Evolutionary conservation across 2,888 invertebrate species (phyloP).

Genomic region (Autographa pulchrina): DNA sequence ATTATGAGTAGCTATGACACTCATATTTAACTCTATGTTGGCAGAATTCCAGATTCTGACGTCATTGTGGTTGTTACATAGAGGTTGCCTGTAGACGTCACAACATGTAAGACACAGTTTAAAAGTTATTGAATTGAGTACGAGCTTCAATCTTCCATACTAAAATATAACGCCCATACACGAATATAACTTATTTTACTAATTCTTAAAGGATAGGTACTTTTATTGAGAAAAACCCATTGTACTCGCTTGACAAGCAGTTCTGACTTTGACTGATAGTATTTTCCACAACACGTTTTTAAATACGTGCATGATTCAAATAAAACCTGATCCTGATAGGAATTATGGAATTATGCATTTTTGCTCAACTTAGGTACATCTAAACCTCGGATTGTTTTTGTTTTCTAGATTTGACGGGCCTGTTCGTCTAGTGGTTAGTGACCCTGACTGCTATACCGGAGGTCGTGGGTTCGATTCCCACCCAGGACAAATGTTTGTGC

Average conservation of each 20-base stretch:
- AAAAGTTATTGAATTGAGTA: no score
- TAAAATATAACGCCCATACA: no score
- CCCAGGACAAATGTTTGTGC: no score
- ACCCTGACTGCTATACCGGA: no score
- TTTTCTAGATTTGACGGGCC: background rate
- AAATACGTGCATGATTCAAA: background rate
- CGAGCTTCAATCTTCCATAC: no score
- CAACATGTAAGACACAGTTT: background rate
- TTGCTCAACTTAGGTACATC: background rate
- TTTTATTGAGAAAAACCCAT: background rate
- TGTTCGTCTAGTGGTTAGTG: no score
- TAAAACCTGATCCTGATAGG: background rate
- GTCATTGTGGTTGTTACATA: conserved; percentile 5
- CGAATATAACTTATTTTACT: no score
- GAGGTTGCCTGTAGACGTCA: background rate
- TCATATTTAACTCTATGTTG: conserved; percentile 22
- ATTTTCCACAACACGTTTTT: background rate
- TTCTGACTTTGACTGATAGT: no score
- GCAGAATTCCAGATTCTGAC: conserved; percentile 28
- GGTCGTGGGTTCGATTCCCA: no score
- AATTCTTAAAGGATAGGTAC: no score
- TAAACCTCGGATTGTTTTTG: no score
- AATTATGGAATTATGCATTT: no score
- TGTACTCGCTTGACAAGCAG: background rate
- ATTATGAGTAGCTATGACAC: background rate